Evolutionary conservation across 2,797 vertebrate species (phyloP), one percentile per base, ranked within the genome.

Genomic region (Basileuterus tristriatus): DNA sequence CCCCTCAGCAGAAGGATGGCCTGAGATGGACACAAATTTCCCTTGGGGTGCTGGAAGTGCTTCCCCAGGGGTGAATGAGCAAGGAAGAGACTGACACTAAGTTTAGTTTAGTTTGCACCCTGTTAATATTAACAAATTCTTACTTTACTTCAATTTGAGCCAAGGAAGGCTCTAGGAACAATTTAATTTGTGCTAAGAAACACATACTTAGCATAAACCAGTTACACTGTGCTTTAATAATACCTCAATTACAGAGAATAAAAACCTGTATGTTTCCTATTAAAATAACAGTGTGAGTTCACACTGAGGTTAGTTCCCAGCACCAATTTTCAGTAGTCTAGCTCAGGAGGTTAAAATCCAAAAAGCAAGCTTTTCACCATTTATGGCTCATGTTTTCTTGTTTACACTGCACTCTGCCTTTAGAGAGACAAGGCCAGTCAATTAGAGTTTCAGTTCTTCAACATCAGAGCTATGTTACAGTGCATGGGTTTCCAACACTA

Each of bases 401-500:
- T 95, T 95, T 70, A 76, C 29, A 49, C 11, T 72, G 59, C 29
- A 65, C 50, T 85, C 59, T 76, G 58, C 34, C 39, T 96, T 92
- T 70, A 83, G 65, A 88, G 43, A 65, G 55, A 79, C 84, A 89
- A 58, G 77, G 70, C 74, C 53, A 84, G 68, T 92, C 88, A 87
- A 94, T 59, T 68, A 70, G 43, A 88, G 34, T 83, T 83, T 76
- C 50, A 72, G 47, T 63, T 82, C 84, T 88, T 83, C 83, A 87
- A 14, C 65, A 92, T 55, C 32, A 58, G 46, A 59, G 58, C 50
- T 83, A 16, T 52, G 67, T 87, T 87, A 84, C 7, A 67, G 52
- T 34, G 62, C 65, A 52, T 13, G 39, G 46, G 89, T 93, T 95
- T 96, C 93, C 93, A 97, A 95, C 43, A 71, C 75, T 81, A 96